These are phyloP conservation scores for Opisthocomus hoazin DNA, from an alignment of 2,113 vertebrate genomes.

Conservation along the genomic window DNA sequence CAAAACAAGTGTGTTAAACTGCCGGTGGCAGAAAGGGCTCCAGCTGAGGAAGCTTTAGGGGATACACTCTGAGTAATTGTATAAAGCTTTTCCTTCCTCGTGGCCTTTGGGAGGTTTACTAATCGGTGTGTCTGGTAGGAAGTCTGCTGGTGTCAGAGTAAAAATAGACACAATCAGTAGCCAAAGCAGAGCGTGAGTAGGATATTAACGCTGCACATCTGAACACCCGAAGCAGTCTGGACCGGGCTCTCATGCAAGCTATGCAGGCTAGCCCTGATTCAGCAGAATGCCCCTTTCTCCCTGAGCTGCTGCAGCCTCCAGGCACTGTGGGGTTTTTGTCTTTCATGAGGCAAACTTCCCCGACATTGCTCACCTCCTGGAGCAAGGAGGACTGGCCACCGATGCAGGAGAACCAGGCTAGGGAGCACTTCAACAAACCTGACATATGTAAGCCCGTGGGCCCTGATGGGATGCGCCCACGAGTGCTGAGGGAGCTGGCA, in stretches of 20 bases:
- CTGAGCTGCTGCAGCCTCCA: not conserved
- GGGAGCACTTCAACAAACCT: not conserved
- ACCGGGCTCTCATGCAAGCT: not conserved
- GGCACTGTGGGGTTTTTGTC: not conserved
- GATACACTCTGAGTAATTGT: not conserved
- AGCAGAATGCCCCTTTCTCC: not conserved
- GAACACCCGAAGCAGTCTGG: not conserved
- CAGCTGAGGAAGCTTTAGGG: not conserved
- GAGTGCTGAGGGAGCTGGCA: not conserved
- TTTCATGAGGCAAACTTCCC: not conserved
- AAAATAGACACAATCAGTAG: not conserved
- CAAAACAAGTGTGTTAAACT: not conserved
- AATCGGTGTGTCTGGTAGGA: not conserved
- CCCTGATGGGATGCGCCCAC: not conserved
- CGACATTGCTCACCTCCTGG: not conserved
- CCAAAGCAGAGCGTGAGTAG: not conserved
- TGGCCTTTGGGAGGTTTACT: not conserved
- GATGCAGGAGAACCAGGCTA: not conserved
- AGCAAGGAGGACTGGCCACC: not conserved
- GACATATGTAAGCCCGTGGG: accelerated
- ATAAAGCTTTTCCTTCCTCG: not conserved
- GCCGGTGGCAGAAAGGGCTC: not conserved
- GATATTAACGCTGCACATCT: not conserved
- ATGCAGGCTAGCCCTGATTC: not conserved
- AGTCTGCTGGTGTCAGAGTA: not conserved